Conservation (phyloP, 2,888 invertebrate species). For the Drosophila cognata region DNA sequence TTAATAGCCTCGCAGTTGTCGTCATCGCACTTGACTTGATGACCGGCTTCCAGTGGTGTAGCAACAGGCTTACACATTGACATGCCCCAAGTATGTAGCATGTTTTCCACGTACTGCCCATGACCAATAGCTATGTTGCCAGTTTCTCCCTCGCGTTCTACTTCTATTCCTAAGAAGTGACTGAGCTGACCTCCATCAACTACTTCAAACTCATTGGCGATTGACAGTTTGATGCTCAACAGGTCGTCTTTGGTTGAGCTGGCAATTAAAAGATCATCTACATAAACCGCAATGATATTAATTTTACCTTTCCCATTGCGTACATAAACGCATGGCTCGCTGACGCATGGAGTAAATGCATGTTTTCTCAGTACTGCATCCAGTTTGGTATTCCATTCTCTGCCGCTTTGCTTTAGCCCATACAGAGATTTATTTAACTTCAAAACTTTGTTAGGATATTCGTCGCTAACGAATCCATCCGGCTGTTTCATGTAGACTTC, state of each 20-base stretch:
- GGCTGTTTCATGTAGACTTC: conserved; percentile 2
- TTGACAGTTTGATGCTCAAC: conserved; percentile 5
- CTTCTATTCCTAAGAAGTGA: too few species aligned
- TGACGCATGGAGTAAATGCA: too few species aligned
- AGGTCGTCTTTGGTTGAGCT: conserved; percentile 1
- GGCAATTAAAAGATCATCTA: background rate
- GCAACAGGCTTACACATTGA: too few species aligned
- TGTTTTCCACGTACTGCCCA: too few species aligned
- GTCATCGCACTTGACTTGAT: too few species aligned
- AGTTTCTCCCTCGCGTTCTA: too few species aligned
- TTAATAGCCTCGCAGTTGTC: too few species aligned
- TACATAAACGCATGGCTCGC: conserved; percentile 12
- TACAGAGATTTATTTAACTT: conserved; percentile 16
- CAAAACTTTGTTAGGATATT: conserved; percentile 1
- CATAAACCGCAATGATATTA: background rate
- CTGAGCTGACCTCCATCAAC: too few species aligned
- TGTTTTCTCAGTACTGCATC: background rate
- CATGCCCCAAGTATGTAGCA: too few species aligned
- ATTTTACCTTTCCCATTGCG: conserved; percentile 9
- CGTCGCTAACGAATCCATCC: background rate
- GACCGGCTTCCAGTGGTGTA: too few species aligned
- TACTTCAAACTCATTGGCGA: background rate
- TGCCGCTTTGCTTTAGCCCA: conserved; percentile 15
- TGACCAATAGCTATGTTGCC: too few species aligned
- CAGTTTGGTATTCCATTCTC: conserved; percentile 12